Conservation (phyloP, 2,113 vertebrate species). For the Crotophaga sulcirostris region DNA sequence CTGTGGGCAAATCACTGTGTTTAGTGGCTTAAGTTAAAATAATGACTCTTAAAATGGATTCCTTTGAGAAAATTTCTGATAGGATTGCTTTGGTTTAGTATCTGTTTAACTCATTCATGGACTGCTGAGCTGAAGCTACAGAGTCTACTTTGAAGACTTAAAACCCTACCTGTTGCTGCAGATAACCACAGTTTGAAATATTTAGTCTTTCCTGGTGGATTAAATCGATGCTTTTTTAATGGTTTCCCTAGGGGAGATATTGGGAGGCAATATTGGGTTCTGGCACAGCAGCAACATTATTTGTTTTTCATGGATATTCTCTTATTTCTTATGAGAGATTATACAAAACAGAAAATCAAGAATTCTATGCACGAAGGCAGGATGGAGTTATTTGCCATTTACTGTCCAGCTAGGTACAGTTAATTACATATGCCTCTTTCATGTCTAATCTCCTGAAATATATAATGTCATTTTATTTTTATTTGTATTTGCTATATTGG, state of each 20-base stretch:
- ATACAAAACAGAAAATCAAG: not conserved
- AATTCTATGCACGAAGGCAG: not conserved
- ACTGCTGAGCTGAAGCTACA: not conserved
- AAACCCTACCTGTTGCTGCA: not conserved
- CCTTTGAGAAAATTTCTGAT: not conserved
- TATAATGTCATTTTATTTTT: conserved; percentile 29
- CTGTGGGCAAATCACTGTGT: not conserved
- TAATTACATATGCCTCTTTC: not conserved
- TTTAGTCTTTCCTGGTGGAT: not conserved
- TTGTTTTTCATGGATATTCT: not conserved
- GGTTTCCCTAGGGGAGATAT: not conserved
- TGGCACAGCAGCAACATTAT: not conserved
- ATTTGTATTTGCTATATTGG: not conserved
- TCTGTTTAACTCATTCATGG: not conserved
- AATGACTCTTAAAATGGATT: not conserved
- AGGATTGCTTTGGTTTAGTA: not conserved
- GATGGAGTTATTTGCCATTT: not conserved
- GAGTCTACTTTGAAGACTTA: not conserved
- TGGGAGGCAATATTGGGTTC: not conserved
- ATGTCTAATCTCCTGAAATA: not conserved
- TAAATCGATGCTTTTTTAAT: not conserved
- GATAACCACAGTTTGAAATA: not conserved
- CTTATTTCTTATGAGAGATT: not conserved
- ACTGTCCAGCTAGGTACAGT: not conserved
- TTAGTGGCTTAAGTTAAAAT: not conserved